Base-by-base conservation (phyloP, 2,888 invertebrate species). In the Heliconius aoede region DNA sequence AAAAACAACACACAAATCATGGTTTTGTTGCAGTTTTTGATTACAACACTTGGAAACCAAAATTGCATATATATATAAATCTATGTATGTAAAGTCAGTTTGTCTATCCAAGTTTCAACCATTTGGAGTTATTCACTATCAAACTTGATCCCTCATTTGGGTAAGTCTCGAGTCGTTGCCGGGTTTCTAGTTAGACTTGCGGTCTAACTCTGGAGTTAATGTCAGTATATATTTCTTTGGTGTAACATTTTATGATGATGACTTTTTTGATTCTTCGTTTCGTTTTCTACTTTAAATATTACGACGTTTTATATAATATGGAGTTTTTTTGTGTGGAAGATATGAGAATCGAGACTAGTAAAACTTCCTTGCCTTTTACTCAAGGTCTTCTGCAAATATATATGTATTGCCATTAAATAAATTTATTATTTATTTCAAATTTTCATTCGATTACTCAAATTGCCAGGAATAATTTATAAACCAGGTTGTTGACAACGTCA, bases 71-170 rank as follows among this genome's bases (percentile, higher is more conserved):
- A 81, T 80, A 80, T 82, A 83, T 86, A 21, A 36, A n/a, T 58
- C 88, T 89, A 88, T 87, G 18, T 46, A 46, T 46, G 2, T 21
- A 11, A 36, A 36, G 36, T 21, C 88, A 90, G 86, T 89, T 88
- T 83, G 79, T 77, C 64, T 46, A 62, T 79, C 81, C 76, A 81
- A 83, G 81, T 81, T 72, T 62, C 72, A 62, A 77, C 77, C 80
- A 77, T 73, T 76, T 58, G 72, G 86, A 88, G 82, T 87, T 85
- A 82, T 81, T 76, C 81, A 78, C 81, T 80, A 84, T 73, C 81
- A 79, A 84, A 87, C 83, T 85, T 85, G 81, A 81, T 84, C 82
- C 82, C 84, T 82, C 83, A 83, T 85, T 84, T 84, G 82, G 81
- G 82, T 83, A 82, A 83, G 82, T 85, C 80, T 32, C 4, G 36